phyloP scores from a whole-genome alignment of 2,888 invertebrate species.

The Agrotis ipsilon region DNA sequence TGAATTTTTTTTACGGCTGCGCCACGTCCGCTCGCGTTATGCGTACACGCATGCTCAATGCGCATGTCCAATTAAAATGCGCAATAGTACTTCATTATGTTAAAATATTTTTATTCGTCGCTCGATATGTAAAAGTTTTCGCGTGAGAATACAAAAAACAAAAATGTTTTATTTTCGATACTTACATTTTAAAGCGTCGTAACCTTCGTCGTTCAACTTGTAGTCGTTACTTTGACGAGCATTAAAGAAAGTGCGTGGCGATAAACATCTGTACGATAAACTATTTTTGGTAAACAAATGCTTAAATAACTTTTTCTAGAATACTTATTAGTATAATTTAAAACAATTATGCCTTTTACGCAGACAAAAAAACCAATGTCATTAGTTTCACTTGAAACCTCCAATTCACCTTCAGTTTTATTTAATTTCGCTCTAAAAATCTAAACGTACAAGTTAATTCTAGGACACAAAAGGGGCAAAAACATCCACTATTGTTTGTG shows the following conservation, averaged over 20 bases:
- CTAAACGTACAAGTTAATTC: slow-evolving; percentile 58
- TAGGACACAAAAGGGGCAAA: slow-evolving; percentile 53
- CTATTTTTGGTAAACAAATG: slow-evolving; percentile 48
- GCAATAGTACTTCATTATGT: slow-evolving; percentile 71
- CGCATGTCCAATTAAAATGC: slow-evolving; percentile 84
- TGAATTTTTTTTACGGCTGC: slow-evolving; percentile 79
- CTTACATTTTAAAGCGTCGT: slow-evolving; percentile 37
- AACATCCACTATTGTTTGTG: slow-evolving; percentile 56
- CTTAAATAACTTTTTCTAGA: slow-evolving; percentile 31
- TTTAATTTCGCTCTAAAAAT: slow-evolving; percentile 39
- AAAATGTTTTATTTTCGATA: slow-evolving; percentile 54
- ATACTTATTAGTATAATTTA: slow-evolving; percentile 15
- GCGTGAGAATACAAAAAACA: slow-evolving; percentile 63
- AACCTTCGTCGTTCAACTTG: slow-evolving; percentile 50
- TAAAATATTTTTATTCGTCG: slow-evolving; percentile 66
- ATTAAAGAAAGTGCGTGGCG: slow-evolving; percentile 52
- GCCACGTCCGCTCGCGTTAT: slow-evolving; percentile 69
- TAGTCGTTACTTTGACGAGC: slow-evolving; percentile 47
- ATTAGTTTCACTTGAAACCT: slow-evolving; percentile 31
- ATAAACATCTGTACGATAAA: slow-evolving; percentile 45
- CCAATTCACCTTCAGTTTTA: slow-evolving; percentile 25
- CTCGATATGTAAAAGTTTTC: slow-evolving; percentile 62
- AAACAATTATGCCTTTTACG: slow-evolving; percentile 23
- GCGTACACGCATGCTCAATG: slow-evolving; percentile 86
- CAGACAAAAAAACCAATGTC: slow-evolving; percentile 16